Conservation (phyloP, 2,113 vertebrate species). For the Anolis sagrei region DNA sequence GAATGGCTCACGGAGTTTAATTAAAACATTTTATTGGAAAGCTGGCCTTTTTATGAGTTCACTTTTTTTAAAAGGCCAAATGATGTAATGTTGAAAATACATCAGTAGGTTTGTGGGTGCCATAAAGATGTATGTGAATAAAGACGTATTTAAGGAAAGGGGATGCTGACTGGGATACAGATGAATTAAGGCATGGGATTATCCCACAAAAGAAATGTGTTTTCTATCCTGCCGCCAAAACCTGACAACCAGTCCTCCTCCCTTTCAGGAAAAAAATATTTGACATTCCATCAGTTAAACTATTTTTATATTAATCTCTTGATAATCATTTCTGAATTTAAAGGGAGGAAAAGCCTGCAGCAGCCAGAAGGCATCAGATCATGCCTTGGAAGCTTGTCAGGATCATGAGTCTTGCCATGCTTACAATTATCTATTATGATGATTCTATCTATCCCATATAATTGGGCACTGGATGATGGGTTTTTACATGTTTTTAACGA, state of each 20-base stretch:
- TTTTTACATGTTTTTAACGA: too few relatives aligned
- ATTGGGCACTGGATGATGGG: too few relatives aligned
- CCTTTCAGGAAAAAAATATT: neutral
- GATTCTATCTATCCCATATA: too few relatives aligned
- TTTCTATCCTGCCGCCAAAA: neutral
- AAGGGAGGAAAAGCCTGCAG: slow-evolving; percentile 37
- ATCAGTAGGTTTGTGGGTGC: slow-evolving; percentile 28
- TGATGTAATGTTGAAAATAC: neutral
- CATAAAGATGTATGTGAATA: neutral
- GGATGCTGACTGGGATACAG: neutral
- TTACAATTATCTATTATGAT: too few relatives aligned
- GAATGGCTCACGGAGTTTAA: neutral
- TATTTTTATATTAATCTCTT: slow-evolving; percentile 8
- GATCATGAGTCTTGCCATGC: too few relatives aligned
- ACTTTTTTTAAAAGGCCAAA: slow-evolving; percentile 9
- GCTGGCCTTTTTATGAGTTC: neutral
- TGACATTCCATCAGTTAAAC: slow-evolving; percentile 7
- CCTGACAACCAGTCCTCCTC: neutral
- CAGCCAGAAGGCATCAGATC: neutral
- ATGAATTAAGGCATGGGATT: neutral
- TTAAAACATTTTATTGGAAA: neutral
- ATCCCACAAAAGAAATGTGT: neutral
- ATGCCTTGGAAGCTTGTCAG: too few relatives aligned
- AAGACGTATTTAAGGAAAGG: neutral
- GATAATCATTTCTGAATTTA: slow-evolving; percentile 37